These are phyloP conservation scores for Sepiola atlantica DNA, from an alignment of 2,888 invertebrate species.

Conservation along the genomic window DNA sequence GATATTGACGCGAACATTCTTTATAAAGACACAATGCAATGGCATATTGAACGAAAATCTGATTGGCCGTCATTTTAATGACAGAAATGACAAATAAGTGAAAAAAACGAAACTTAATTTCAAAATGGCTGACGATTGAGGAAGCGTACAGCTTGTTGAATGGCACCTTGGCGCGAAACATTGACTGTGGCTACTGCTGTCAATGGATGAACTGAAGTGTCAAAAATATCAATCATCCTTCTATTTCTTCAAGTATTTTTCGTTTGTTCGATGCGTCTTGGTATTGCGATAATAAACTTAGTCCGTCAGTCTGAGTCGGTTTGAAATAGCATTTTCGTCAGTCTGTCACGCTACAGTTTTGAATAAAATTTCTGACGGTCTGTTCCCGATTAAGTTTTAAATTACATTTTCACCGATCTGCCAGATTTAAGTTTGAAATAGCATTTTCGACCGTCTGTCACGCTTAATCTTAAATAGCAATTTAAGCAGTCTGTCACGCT, in stretches of 20 bases:
- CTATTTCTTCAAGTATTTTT: not conserved
- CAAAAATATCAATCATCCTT: constrained; percentile 8
- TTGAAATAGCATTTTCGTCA: too few species aligned
- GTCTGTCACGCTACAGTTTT: too few species aligned
- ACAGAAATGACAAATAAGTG: not conserved
- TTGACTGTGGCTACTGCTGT: not conserved
- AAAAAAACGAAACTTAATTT: not conserved
- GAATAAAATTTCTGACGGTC: too few species aligned
- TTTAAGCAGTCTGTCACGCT: too few species aligned
- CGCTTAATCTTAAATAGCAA: too few species aligned
- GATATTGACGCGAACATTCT: not conserved
- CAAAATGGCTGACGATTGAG: not conserved
- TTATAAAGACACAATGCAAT: not conserved
- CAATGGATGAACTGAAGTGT: not conserved
- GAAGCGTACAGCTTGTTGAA: not conserved
- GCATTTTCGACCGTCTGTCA: too few species aligned
- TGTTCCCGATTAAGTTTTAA: too few species aligned
- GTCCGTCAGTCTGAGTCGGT: too few species aligned
- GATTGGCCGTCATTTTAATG: constrained; percentile 24
- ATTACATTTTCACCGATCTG: too few species aligned
- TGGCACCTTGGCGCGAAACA: not conserved
- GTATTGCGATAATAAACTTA: too few species aligned
- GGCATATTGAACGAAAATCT: not conserved
- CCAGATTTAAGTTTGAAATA: too few species aligned
- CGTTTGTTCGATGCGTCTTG: not conserved